Evolutionary conservation across 2,797 vertebrate species (phyloP), one percentile per base, ranked within the genome.

Genomic region (Chlorospingus semifuscus): DNA sequence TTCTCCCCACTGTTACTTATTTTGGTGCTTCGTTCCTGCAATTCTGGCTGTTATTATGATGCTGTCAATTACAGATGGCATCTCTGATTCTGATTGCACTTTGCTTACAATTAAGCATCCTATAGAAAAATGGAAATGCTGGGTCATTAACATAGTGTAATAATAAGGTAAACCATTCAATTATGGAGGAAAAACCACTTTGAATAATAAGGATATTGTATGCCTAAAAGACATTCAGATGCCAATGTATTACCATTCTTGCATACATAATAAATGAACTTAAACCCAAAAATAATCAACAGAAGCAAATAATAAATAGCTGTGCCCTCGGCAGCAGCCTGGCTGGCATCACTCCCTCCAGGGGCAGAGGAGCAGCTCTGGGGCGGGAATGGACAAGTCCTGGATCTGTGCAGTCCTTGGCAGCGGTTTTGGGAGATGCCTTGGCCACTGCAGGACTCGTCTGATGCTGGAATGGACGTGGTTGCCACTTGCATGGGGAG

Each of bases 141-240:
- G 21, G 66, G 24, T 87, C 66, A 74, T 96, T 97, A 95, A 93
- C 96, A 96, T 97, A 97, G 97, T 95, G 97, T 95, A 97, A 96
- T 96, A 97, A 96, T 96, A 96, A 97, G 97, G 96, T 96, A 95
- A 96, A 96, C 96, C 95, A 69, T 95, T 97, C 96, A 97, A 97
- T 98, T 97, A 97, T 55, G 75, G 94, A 94, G 86, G 76, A 61
- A 96, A 96, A 96, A 95, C 60, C 74, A 89, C 89, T 97, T 94
- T 90, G 95, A 96, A 97, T 97, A 97, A 96, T 96, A 97, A 97
- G 96, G 95, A 96, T 95, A 97, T 96, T 96, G 94, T 97, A 97
- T 93, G 96, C 95, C 96, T 96, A 97, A 95, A 88, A 97, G 92
- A 95, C 95, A 95, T 96, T 97, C 94, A 95, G 95, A 96, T 96